phyloP scores from a whole-genome alignment of 2,113 vertebrate genomes.

The Cochlearius cochlearius region DNA sequence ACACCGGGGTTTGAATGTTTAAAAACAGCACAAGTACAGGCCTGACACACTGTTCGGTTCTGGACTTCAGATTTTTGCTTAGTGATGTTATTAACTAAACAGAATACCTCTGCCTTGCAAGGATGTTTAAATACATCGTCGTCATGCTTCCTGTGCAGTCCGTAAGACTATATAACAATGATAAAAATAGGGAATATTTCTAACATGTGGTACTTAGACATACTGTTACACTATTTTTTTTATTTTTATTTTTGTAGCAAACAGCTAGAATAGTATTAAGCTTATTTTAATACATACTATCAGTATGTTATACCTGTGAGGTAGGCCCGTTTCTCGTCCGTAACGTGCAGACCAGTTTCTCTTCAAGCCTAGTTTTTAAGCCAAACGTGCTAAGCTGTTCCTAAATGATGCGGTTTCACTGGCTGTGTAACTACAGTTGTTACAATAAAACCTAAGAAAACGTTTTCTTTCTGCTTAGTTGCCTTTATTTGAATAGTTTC shows the following conservation, averaged over 20 bases:
- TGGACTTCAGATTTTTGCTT: background rate
- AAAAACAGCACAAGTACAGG: background rate
- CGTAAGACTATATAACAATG: background rate
- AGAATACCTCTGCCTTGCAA: background rate
- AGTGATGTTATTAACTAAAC: background rate
- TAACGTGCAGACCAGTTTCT: background rate
- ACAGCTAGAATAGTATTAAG: background rate
- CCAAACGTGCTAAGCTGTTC: background rate
- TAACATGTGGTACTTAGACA: background rate
- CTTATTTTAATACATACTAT: background rate
- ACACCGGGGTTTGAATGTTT: background rate
- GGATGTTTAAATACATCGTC: background rate
- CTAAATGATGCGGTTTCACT: background rate
- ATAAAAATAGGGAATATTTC: background rate
- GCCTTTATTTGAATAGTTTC: background rate
- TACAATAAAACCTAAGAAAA: conserved; percentile 10
- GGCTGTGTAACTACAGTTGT: background rate
- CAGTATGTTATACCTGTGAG: background rate
- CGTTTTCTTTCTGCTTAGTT: background rate
- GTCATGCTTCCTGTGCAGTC: background rate
- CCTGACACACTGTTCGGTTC: background rate
- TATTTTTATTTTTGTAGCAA: background rate
- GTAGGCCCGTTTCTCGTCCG: background rate
- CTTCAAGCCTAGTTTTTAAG: background rate
- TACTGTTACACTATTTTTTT: background rate